Base-by-base conservation (phyloP, 2,113 vertebrate species). In the Cisticola juncidis region DNA sequence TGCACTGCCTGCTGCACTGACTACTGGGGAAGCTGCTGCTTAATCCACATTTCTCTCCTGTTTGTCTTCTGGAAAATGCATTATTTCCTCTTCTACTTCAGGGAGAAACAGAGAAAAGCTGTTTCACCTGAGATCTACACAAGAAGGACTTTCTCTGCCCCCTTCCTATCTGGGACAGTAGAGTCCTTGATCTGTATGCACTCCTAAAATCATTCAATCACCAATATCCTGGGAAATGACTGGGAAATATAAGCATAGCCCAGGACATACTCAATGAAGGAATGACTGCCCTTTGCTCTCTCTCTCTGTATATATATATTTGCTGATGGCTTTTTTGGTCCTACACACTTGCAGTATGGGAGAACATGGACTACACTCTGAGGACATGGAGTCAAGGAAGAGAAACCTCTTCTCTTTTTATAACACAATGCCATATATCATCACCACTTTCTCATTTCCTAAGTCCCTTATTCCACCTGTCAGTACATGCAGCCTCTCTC, bases 181-280 rank as follows among this genome's bases (percentile, higher is more conserved):
- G 33, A 74, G 18, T 44, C 26, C 53, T 81, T 68, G 17, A 29
- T 60, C 21, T 62, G 36, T 18, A 15, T 38, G 84, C 2, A 1
- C 14, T 85, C 40, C 18, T 28, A 8, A 23, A 24, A 36, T 21
- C 48, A 36, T 17, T 47, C 35, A 50, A 14, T 58, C 8, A 12
- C 22, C 2, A 1, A 47, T 0, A 0, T 71, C 16, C 33, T 4
- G 3, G 40, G 54, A 79, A 69, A 54, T 57, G 25, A 36, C 11
- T 35, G 23, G 60, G 25, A 71, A 84, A 81, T 36, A 33, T 0
- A 66, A 88, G 25, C 11, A 58, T 29, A 69, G 58, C 14, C 25
- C 17, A 38, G 62, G 62, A 50, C 23, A n/a, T 13, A 45, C 9
- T 70, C 23, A 82, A 2, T 38, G 56, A 42, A 71, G 53, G 14